A percentile compares a stretch with the other conserved stretches of the same genome.
Conservation (phyloP, 1,140 invertebrate species). For the Stegodyphus mimosarum region DNA sequence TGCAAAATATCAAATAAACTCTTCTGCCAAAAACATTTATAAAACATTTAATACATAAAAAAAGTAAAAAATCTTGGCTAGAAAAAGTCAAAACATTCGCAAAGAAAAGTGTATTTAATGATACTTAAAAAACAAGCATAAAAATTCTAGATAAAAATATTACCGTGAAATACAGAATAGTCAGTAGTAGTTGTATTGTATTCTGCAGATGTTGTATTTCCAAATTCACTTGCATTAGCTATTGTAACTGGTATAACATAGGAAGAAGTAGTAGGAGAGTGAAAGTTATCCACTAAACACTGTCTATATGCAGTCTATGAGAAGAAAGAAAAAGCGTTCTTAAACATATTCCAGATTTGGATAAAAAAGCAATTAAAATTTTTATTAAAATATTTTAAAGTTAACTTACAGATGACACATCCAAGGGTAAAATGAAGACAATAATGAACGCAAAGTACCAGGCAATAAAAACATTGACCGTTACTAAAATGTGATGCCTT, state of each 20-base stretch:
- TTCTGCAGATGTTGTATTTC: constrained; percentile 14
- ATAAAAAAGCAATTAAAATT: background rate
- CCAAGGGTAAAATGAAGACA: constrained; percentile 95
- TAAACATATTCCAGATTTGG: too few relatives aligned
- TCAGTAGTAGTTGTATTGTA: constrained; percentile 13
- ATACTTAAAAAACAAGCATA: too few relatives aligned
- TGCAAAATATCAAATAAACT: too few relatives aligned
- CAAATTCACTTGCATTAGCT: constrained; percentile 16
- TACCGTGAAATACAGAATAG: constrained; percentile 12
- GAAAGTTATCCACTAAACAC: constrained; percentile 68
- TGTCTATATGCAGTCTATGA: constrained; percentile 74
- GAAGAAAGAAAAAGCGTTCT: background rate
- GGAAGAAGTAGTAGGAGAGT: constrained; percentile 53
- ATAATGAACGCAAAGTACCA: constrained; percentile 99
- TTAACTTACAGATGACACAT: constrained; percentile 89
- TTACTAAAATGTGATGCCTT: constrained; percentile 92
- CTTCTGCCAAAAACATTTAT: too few relatives aligned
- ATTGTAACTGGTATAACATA: constrained; percentile 53
- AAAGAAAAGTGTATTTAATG: too few relatives aligned
- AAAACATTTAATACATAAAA: too few relatives aligned
- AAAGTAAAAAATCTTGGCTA: too few relatives aligned
- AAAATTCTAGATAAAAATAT: too few relatives aligned
- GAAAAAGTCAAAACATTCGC: too few relatives aligned
- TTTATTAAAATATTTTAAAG: background rate
- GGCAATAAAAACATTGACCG: constrained; percentile 90